Base-by-base conservation (phyloP, 2,113 vertebrate genomes). In the Riparia riparia region DNA sequence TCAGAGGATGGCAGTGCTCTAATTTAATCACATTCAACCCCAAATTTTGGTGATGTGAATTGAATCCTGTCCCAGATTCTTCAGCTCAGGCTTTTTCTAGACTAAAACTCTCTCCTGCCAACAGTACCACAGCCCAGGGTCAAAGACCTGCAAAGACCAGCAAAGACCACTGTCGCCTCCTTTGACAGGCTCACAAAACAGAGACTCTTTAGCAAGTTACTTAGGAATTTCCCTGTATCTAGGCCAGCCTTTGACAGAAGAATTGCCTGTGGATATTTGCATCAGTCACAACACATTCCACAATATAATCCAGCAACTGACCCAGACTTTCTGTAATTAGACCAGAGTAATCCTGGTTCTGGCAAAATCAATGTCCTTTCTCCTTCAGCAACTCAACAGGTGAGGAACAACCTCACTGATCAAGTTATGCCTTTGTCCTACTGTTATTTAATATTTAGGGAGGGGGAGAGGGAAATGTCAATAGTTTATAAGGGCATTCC, bases 351-450 rank as follows among this genome's bases (percentile, higher is more conserved):
- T 47, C 49, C 69, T 4, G 5, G 11, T 41, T 74, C 22, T 7
- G 4, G 4, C 7, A 63, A 69, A 64, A 51, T 22, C 69, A 3
- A 0, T 28, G 28, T 13, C 31, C 9, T 54, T 82, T 85, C 60
- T 88, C 60, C 31, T 71, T 93, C 72, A 86, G 80, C 72, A 88
- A 4, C 58, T 81, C 69, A 92, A 64, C 82, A 90, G 69, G 60
- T 86, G 64, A 83, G 64, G 41, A 81, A 15, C 10, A 74, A 78
- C 41, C n/a, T 64, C 34, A 56, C 1, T 5, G 56, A 63, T 37
- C 0, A 0, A 93, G 18, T 71, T 89, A 37, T 89, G 85, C 7
- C 18, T 77, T 54, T 87, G 47, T 37, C 39, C 60, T 41, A 18
- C 42, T 65, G 70, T 65, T 65, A 85, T 18, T 34, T 78, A 85